Evolutionary conservation across 2,888 invertebrate genomes (phyloP), one percentile per base, ranked within the genome.

Genomic region (Polia nebulosa): DNA sequence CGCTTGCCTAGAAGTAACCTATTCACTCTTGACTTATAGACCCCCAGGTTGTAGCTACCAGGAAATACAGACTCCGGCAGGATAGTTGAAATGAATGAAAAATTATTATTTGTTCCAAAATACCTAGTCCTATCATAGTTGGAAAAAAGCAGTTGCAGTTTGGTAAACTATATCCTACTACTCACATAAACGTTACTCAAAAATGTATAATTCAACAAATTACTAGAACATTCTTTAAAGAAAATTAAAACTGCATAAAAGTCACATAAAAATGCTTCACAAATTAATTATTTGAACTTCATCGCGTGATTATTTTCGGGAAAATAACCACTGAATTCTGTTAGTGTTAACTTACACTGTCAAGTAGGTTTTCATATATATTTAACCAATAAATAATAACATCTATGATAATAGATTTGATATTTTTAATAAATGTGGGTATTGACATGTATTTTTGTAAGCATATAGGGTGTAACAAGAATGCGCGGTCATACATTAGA

Each of bases 241-340:
- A 57, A 52, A 63, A 65, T 47, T 63, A 11, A 45, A 52, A 57
- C 52, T 41, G 62, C 34, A 53, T 61, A 61, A 59, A 67, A 68
- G 52, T 39, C 65, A 66, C 62, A 69, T 58, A 59, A 55, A 57
- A 66, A 81, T 59, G 71, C 67, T 62, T 56, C 55, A 51, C 55
- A 60, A 67, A 76, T 80, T 76, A 57, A 76, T 69, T 15, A 53
- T 63, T 62, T 71, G 84, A 82, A 82, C 56, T 82, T 82, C 84
- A 84, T 77, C 53, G 72, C 20, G 52, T 32, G 32, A 84, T 84
- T 82, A 82, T 82, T 82, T 82, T 79, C 64, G 68, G 56, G 70
- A 79, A 82, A 82, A 82, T 82, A 82, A 82, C 66, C 71, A 82
- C 77, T 84, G 84, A 82, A 82, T 79, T 84, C 84, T 75, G 29